These are phyloP conservation scores for Cacoxenus indagator DNA, from an alignment of 2,888 invertebrate species.

Conservation along the genomic window DNA sequence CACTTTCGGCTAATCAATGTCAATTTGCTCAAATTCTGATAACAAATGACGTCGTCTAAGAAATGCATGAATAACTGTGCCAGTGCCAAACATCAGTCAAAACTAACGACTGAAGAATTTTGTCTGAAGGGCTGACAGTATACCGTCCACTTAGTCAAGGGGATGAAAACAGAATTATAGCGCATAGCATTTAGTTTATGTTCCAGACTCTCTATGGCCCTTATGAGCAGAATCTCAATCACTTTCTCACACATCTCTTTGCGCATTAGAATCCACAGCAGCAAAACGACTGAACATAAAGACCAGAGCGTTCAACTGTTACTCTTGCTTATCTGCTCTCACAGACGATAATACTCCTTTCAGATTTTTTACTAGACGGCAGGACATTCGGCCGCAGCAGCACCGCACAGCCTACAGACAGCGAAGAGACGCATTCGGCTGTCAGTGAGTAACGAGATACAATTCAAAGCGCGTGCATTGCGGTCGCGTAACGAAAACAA, in stretches of 20 bases:
- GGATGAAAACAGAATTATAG: slow-evolving; percentile 1
- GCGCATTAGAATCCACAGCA: slow-evolving; percentile 7
- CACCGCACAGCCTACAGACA: slow-evolving; percentile 43
- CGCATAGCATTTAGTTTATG: neutral
- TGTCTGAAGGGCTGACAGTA: neutral
- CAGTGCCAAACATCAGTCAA: slow-evolving; percentile 15
- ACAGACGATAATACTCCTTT: neutral
- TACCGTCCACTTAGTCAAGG: neutral
- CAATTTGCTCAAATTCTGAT: slow-evolving; percentile 11
- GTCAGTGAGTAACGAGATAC: slow-evolving; percentile 42
- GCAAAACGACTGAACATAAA: neutral
- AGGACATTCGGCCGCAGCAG: slow-evolving; percentile 49
- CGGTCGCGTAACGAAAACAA: slow-evolving; percentile 35
- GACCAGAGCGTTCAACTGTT: slow-evolving; percentile 1
- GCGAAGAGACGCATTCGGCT: slow-evolving; percentile 9
- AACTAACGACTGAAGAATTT: neutral
- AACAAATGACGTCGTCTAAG: slow-evolving; percentile 5
- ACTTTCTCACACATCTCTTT: slow-evolving; percentile 2
- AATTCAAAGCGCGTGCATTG: slow-evolving; percentile 61
- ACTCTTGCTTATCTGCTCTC: neutral
- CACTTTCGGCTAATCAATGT: neutral
- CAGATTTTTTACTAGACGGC: slow-evolving; percentile 21
- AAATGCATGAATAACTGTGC: slow-evolving; percentile 16
- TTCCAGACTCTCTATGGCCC: no score
- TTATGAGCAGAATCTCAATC: no score